Evolutionary conservation across 2,888 invertebrate genomes (phyloP).

Genomic region (Tinea pellionella): DNA sequence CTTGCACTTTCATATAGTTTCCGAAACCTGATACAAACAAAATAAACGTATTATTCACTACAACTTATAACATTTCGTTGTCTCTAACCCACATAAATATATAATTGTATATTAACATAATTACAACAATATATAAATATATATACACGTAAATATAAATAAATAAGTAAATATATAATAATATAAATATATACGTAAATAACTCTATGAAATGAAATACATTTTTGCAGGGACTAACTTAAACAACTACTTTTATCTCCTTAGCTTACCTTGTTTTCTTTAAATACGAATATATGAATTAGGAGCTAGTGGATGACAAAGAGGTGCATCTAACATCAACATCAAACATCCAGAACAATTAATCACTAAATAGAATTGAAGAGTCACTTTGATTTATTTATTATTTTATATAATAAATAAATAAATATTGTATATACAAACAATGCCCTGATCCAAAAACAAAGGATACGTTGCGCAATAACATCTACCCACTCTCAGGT

Average conservation of each 20-base stretch:
- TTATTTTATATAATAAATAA: too few species aligned
- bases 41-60: not conserved
- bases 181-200: slow-evolving; percentile 17
- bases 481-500: too few species aligned
- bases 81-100: slow-evolving; percentile 42
- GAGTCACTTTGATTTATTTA: not conserved
- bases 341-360: not conserved
- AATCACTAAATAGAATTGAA: not conserved
- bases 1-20: not conserved
- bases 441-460: too few species aligned
- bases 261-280: slow-evolving; percentile 54
- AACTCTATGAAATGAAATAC: slow-evolving; percentile 54
- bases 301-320: slow-evolving; percentile 29
- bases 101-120: slow-evolving; percentile 21
- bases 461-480: too few species aligned
- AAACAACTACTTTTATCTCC: slow-evolving; percentile 29
- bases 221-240: slow-evolving; percentile 44
- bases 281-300: slow-evolving; percentile 20
- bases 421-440: too few species aligned
- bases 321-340: slow-evolving; percentile 22
- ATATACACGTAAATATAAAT: slow-evolving; percentile 13
- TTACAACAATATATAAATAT: too few species aligned
- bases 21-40: not conserved
- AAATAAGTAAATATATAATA: slow-evolving; percentile 19
- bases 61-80: slow-evolving; percentile 38